phyloP scores from a whole-genome alignment of 2,113 vertebrate species.

The Nothoprocta pentlandii region DNA sequence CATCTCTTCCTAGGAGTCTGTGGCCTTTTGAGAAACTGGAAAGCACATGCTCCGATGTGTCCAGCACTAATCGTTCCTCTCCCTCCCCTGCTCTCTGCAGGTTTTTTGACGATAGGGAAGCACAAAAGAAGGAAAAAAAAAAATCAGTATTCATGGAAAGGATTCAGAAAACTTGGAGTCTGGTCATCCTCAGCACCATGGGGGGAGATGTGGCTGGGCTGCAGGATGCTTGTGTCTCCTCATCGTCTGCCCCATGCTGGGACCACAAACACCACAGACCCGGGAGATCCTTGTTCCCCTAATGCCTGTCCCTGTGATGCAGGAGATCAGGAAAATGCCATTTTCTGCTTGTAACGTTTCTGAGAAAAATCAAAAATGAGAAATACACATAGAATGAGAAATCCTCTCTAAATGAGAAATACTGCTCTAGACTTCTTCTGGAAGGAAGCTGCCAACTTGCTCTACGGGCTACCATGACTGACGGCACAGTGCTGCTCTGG shows the following conservation, averaged over 20 bases:
- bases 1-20: background rate
- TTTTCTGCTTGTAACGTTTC: too few species aligned
- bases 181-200: background rate
- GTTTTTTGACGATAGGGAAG: background rate
- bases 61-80: background rate
- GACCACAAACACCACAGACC: background rate
- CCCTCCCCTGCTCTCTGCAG: background rate
- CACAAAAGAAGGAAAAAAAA: background rate
- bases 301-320: too few species aligned
- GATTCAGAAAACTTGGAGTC: background rate
- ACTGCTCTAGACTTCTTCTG: background rate
- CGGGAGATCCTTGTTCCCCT: too few species aligned
- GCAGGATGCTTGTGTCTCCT: background rate
- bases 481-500: background rate
- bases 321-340: too few species aligned
- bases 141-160: background rate
- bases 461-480: slow-evolving; percentile 18
- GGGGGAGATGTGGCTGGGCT: background rate
- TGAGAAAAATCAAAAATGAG: too few species aligned
- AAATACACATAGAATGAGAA: too few species aligned
- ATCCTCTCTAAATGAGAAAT: background rate
- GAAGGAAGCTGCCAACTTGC: slow-evolving; percentile 39
- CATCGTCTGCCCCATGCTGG: too few species aligned
- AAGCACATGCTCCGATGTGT: background rate
- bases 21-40: background rate